Conservation (phyloP, 2,113 vertebrate species). For the Misgurnus anguillicaudatus region DNA sequence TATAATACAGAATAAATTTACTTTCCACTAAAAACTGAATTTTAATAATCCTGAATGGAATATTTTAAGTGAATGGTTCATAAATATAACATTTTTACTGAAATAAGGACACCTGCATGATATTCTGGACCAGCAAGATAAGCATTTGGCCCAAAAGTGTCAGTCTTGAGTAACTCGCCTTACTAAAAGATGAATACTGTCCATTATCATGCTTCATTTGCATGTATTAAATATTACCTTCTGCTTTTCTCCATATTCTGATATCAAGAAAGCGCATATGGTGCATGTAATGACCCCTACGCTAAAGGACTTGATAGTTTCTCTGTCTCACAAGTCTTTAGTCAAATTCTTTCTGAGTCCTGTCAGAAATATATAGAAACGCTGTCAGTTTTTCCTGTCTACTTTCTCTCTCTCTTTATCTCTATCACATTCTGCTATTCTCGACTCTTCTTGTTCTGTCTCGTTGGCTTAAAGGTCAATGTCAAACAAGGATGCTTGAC, state of each 20-base stretch:
- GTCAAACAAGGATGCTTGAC: too few relatives aligned
- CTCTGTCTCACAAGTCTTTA: constrained; percentile 18
- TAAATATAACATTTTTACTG: background rate
- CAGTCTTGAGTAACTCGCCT: background rate
- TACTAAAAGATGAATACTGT: background rate
- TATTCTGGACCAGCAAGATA: constrained; percentile 14
- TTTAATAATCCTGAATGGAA: background rate
- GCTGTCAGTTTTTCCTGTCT: constrained; percentile 32
- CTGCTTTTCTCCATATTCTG: constrained; percentile 26
- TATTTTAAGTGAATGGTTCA: background rate
- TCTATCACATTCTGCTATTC: constrained; percentile 3
- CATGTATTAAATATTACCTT: constrained; percentile 22
- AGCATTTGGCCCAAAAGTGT: constrained; percentile 14
- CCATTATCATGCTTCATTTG: background rate
- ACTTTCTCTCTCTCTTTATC: background rate
- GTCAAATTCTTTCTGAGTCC: background rate
- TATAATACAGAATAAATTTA: background rate
- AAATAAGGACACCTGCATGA: constrained; percentile 17
- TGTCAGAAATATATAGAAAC: constrained; percentile 39
- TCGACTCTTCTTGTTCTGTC: background rate
- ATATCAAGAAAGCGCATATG: constrained; percentile 3
- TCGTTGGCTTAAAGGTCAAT: background rate
- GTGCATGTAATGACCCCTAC: constrained; percentile 18
- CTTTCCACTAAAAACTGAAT: background rate
- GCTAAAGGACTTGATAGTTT: constrained; percentile 24